Conservation (phyloP, 2,113 vertebrate genomes). For the Zosterops borbonicus region DNA sequence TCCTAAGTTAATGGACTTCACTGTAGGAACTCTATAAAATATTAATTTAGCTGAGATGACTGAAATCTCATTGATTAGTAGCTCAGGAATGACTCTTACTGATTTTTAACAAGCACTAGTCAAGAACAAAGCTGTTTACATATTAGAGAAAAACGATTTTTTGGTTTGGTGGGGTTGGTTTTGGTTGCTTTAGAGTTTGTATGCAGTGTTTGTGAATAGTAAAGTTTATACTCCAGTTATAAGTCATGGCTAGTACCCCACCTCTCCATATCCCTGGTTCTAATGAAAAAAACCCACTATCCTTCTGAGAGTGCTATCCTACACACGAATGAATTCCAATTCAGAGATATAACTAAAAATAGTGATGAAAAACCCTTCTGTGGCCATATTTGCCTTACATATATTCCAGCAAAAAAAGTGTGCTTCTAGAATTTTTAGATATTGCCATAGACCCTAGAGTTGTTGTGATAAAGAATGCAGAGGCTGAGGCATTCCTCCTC, state of each 20-base stretch:
- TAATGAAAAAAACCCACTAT: not conserved
- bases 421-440: not conserved
- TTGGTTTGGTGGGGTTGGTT: fast-evolving
- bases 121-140: not conserved
- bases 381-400: not conserved
- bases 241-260: not conserved
- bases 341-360: not conserved
- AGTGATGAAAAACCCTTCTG: not conserved
- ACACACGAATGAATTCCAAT: not conserved
- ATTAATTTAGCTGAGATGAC: not conserved
- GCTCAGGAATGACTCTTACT: not conserved
- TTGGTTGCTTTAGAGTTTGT: not conserved
- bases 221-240: not conserved
- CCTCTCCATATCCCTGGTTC: not conserved
- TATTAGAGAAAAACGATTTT: not conserved
- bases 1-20: not conserved
- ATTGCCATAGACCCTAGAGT: not conserved
- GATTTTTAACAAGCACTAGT: not conserved
- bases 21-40: not conserved
- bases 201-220: not conserved
- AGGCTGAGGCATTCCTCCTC: not conserved
- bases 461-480: not conserved
- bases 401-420: not conserved
- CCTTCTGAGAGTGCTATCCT: not conserved
- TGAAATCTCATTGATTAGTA: not conserved